These are phyloP conservation scores for Peromyscus eremicus DNA, from an alignment of 2,797 vertebrate species.

Conservation along the genomic window DNA sequence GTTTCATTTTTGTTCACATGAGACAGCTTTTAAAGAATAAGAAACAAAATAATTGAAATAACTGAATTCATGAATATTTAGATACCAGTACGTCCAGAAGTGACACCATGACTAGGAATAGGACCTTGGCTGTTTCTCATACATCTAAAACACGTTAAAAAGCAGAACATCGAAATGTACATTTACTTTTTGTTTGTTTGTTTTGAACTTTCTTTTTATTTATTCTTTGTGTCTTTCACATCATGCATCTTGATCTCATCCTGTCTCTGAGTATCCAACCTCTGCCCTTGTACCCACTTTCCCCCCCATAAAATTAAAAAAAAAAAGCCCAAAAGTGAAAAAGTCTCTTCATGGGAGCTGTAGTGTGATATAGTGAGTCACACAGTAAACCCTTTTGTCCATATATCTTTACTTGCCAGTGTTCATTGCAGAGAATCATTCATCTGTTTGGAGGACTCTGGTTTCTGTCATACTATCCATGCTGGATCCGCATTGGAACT, in stretches of 20 bases:
- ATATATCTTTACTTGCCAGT: too few relatives aligned
- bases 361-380: not conserved
- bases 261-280: not conserved
- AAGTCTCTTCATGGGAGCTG: not conserved
- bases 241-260: not conserved
- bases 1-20: not conserved
- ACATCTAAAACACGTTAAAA: not conserved
- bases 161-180: not conserved
- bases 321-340: not conserved
- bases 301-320: not conserved
- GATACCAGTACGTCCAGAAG: not conserved
- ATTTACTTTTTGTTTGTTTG: not conserved
- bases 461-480: too few relatives aligned
- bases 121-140: not conserved
- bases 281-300: not conserved
- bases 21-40: not conserved
- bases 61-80: not conserved
- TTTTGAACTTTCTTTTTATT: not conserved
- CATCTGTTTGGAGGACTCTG: too few relatives aligned
- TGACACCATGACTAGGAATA: not conserved
- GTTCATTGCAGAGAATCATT: too few relatives aligned
- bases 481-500: too few relatives aligned
- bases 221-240: not conserved
- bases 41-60: not conserved
- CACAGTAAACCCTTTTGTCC: too few relatives aligned